Conservation (phyloP, 2,113 vertebrate genomes). For the Indicator maculatus region DNA sequence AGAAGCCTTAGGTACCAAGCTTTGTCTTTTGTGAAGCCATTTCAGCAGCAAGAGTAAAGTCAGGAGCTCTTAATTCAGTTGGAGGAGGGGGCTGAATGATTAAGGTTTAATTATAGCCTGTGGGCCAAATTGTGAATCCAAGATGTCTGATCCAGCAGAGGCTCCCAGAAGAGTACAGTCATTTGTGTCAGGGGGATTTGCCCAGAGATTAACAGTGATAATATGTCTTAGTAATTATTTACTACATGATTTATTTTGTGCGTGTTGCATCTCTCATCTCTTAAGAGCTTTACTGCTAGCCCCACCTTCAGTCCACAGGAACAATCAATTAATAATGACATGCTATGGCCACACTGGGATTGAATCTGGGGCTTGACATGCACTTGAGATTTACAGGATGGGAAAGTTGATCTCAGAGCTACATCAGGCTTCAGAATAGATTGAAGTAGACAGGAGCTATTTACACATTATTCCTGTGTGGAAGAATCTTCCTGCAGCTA, state of each 20-base stretch:
- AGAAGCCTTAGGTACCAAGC: background rate
- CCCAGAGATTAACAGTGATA: conserved; percentile 49
- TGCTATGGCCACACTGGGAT: accelerated
- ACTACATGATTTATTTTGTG: conserved; percentile 36
- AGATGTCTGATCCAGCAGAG: conserved; percentile 5
- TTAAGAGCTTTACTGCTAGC: conserved; percentile 28
- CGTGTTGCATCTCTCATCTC: conserved; percentile 13
- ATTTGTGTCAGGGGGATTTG: conserved; percentile 37
- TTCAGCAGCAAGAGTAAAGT: background rate
- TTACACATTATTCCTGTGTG: conserved; percentile 52
- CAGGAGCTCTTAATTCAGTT: background rate
- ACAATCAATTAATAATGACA: conserved; percentile 10
- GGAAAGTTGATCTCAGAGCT: background rate
- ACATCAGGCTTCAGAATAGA: background rate
- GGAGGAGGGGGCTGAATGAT: background rate
- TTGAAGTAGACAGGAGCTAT: conserved; percentile 28
- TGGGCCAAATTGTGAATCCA: conserved; percentile 1
- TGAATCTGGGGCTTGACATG: background rate
- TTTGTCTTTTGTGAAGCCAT: background rate
- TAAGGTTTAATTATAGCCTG: conserved; percentile 14
- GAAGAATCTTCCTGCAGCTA: background rate
- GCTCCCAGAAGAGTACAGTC: background rate
- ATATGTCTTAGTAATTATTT: conserved; percentile 55
- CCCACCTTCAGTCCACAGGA: conserved; percentile 8
- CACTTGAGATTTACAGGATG: background rate